Percentiles rank a stretch among this genome's conserved stretches.
Evolutionary conservation across 2,113 vertebrate genomes (phyloP).

Genomic region (Diphyllodes magnificus): DNA sequence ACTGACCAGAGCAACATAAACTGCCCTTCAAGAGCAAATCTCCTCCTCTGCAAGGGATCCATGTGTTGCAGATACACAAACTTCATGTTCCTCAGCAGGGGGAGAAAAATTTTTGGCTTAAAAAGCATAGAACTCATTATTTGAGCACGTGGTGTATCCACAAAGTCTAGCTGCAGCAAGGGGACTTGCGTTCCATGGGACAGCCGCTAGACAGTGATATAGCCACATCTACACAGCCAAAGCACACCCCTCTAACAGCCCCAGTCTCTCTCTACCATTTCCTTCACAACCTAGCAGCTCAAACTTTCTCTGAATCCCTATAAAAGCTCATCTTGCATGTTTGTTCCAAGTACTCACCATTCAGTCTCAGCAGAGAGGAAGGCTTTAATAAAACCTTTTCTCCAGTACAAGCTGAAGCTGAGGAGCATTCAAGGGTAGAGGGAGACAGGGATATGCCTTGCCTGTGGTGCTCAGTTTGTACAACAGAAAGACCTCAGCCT

Average conservation of each 20-base stretch:
- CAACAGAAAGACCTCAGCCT: background rate
- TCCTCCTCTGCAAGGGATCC: background rate
- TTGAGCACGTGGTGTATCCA: constrained; percentile 7
- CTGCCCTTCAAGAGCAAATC: background rate
- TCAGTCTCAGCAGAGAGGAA: background rate
- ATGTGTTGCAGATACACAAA: background rate
- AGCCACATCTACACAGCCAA: constrained; percentile 13
- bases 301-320: background rate
- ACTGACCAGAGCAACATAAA: background rate
- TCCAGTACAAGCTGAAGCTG: background rate
- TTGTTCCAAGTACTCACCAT: background rate
- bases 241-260: background rate
- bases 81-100: constrained; percentile 19
- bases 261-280: background rate
- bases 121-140: background rate
- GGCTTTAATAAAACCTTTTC: background rate
- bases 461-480: background rate
- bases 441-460: background rate
- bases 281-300: background rate
- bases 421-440: background rate
- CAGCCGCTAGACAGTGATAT: constrained; percentile 62
- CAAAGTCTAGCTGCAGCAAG: background rate
- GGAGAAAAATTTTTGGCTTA: constrained; percentile 25
- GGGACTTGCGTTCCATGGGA: constrained; percentile 12
- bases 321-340: background rate